Evolutionary conservation across 2,113 vertebrate species (phyloP), one percentile per base, ranked within the genome.

Genomic region (Ptychochromis oligacanthus): DNA sequence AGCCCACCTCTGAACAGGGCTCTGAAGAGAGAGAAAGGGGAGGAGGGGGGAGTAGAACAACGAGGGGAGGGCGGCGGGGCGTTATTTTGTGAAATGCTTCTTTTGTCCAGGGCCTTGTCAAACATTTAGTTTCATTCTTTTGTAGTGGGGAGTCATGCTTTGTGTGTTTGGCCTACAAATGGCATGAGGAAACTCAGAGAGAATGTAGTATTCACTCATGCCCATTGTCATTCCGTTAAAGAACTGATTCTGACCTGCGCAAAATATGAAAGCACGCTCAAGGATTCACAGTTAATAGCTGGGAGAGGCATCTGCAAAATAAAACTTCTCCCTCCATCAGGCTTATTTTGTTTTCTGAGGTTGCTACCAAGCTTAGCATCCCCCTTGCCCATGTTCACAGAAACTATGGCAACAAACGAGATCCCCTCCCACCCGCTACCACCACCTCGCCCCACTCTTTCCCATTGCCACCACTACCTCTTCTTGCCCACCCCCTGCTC

Each of bases 391-490:
- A 75, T 86, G 18, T 92, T 84, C 65, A 2, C 85, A 80, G 93
- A 87, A 93, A 91, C 90, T 91, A 92, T 91, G 91, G 94, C 93
- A 93, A 93, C 92, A 92, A 92, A 93, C 72, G 81, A 93, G 80
- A 76, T n/a, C 20, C 81, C 79, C 65, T 12, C 59, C 28, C 54
- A 72, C 18, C 38, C 75, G 18, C 43, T 15, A 14, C 15, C 79
- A 6, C 62, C 43, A 18, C 46, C 65, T 38, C 82, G 49, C 79
- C 56, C 78, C 82, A 75, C 80, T 77, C 87, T 20, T 67, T 81
- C 79, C 82, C 89, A 58, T 59, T 80, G 77, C 86, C 87, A 85
- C 83, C 88, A 78, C 90, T 83, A 82, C 85, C 87, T 60, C 91
- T 64, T 83, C 83, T 87, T 85, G 77, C 82, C 86, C 83, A 52